phyloP scores from a whole-genome alignment of 2,888 invertebrate species.

The Cryptocephalus moraei region DNA sequence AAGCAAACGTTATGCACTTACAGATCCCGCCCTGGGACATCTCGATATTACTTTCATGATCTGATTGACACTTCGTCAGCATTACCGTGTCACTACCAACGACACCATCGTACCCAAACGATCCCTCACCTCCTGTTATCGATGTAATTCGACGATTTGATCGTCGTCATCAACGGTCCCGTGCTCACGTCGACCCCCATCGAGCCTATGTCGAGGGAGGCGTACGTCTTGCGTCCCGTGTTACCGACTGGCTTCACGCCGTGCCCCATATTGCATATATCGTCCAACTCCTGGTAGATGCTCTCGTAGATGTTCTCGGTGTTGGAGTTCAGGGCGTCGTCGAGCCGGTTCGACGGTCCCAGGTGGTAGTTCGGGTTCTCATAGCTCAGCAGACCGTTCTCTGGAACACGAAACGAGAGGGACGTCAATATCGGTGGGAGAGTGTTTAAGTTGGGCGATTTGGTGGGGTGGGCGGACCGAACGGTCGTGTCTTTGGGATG shows the following conservation, averaged over 20 bases:
- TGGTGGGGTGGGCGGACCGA: too few species aligned
- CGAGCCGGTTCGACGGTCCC: constrained; percentile 59
- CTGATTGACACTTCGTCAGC: too few species aligned
- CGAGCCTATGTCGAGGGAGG: constrained; percentile 54
- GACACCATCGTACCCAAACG: not conserved
- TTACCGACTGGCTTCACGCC: constrained; percentile 43
- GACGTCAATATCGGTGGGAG: not conserved
- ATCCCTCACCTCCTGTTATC: constrained; percentile 43
- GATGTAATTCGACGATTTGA: constrained; percentile 35
- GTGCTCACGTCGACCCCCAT: constrained; percentile 61
- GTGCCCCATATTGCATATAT: constrained; percentile 48
- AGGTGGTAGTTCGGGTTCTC: constrained; percentile 87
- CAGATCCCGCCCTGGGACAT: too few species aligned
- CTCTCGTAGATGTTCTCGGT: constrained; percentile 57
- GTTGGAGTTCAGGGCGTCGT: constrained; percentile 62
- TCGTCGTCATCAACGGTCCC: constrained; percentile 41
- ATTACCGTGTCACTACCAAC: too few species aligned
- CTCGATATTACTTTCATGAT: too few species aligned
- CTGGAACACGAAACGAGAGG: constrained; percentile 43
- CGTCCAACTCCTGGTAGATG: constrained; percentile 53
- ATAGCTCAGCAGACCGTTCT: constrained; percentile 83
- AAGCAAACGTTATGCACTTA: too few species aligned
- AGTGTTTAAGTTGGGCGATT: not conserved
- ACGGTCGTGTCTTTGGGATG: too few species aligned
- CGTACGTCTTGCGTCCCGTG: constrained; percentile 51